Base-by-base conservation (phyloP, 2,113 vertebrate genomes). In the Albula goreensis region DNA sequence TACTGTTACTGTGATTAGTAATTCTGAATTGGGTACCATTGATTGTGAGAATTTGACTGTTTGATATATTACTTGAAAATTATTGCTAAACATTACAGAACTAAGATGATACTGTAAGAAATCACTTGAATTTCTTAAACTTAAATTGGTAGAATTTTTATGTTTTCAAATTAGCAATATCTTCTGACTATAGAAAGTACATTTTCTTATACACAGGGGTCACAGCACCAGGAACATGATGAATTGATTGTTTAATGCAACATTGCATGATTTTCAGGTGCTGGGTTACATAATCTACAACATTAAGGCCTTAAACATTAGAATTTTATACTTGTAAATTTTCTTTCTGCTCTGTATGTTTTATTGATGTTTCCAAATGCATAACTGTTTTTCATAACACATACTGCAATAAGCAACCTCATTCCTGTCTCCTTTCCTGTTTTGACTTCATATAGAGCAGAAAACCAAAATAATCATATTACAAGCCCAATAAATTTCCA, bases 91-190 rank as follows among this genome's bases (percentile, higher is more conserved):
- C 8, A 31, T 74, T 31, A 74, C 60, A 13, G 56, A 66, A 17
- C 31, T 31, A 57, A 85, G 51, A 85, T 80, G 41, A 74, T 56
- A 57, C 77, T 60, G 51, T 85, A 60, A 80, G n/a, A 66, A 52
- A 31, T 10, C 80, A 57, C 53, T 85, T 85, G 53, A 80, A 85
- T 85, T 78, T 84, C 25, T 53, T 84, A 41, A 74, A 31, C 5
- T 74, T n/a, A 10, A 74, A 74, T 57, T 57, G 31, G 49, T 74
- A 85, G 78, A 52, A 57, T 56, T 25, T 51, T 48, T 60, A 78
- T n/a, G 25, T 15, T 74, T 51, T 63, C 6, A 8, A 31, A 50
- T 10, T 63, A 10, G 48, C 49, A 15, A 17, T 12, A 48, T 85
- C 66, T 15, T 85, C 52, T 85, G 53, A 25, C 51, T 80, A 52